phyloP scores from a whole-genome alignment of 2,797 vertebrate genomes.

The Sebastes matsubarae region DNA sequence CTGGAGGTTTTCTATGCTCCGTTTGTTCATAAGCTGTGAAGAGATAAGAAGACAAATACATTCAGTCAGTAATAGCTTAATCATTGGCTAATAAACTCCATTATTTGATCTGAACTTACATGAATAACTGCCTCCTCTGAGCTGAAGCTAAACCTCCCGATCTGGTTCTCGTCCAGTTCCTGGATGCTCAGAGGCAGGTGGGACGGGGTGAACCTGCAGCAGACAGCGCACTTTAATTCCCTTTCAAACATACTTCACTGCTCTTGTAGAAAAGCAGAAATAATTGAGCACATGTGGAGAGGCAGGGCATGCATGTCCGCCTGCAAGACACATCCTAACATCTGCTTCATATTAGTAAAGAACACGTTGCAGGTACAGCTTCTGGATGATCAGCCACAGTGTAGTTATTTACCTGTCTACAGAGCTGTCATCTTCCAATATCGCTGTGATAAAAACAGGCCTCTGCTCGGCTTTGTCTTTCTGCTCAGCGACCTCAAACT shows the following conservation, averaged over 20 bases:
- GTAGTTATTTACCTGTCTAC: conserved; percentile 76
- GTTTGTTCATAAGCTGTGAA: conserved; percentile 76
- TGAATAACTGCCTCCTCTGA: conserved; percentile 74
- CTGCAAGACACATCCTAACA: not conserved
- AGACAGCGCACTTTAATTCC: not conserved
- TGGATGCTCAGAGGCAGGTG: conserved; percentile 79
- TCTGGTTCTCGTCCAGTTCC: conserved; percentile 81
- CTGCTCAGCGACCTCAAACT: conserved; percentile 78
- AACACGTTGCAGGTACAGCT: not conserved
- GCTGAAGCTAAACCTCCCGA: conserved; percentile 83
- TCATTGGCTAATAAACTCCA: not conserved
- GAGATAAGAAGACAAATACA: not conserved
- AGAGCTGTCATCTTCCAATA: conserved; percentile 70
- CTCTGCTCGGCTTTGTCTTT: conserved; percentile 67
- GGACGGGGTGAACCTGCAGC: conserved; percentile 77
- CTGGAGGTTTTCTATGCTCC: conserved; percentile 81
- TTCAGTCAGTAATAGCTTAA: not conserved
- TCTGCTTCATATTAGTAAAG: not conserved
- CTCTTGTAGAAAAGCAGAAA: not conserved
- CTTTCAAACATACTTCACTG: not conserved
- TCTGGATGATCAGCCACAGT: not conserved
- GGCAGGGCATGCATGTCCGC: not conserved
- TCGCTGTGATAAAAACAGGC: conserved; percentile 75
- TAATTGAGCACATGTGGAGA: not conserved
- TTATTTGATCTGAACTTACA: conserved; percentile 47